Percentiles rank a stretch among this genome's conserved stretches.
These are phyloP conservation scores for Triops cancriformis DNA, from an alignment of 1,140 invertebrate genomes.

Conservation along the genomic window DNA sequence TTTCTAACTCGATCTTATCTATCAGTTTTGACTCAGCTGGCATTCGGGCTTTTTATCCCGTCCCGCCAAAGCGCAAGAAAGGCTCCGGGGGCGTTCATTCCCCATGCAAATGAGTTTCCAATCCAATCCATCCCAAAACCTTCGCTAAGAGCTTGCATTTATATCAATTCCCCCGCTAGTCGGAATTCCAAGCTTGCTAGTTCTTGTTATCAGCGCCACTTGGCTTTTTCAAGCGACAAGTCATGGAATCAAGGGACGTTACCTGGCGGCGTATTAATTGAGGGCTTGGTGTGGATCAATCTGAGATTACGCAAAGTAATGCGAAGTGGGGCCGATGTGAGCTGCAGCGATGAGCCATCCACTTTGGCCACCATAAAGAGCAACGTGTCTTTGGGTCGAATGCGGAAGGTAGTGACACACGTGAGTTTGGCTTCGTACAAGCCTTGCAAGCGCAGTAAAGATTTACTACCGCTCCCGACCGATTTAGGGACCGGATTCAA, in stretches of 20 bases:
- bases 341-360: conserved; percentile 17
- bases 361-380: conserved; percentile 25
- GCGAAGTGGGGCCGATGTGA: conserved; percentile 26
- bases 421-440: conserved; percentile 23
- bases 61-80: background rate
- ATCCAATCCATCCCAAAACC: conserved; percentile 3
- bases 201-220: background rate
- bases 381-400: conserved; percentile 22
- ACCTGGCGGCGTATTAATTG: background rate
- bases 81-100: background rate
- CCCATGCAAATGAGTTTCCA: background rate
- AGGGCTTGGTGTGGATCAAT: conserved; percentile 22
- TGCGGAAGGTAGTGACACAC: conserved; percentile 25
- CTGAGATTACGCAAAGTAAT: conserved; percentile 26
- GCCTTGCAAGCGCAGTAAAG: conserved; percentile 11
- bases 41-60: background rate
- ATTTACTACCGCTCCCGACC: background rate
- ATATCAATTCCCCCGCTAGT: background rate
- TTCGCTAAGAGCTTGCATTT: background rate
- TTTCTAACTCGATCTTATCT: background rate
- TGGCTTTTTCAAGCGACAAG: background rate
- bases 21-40: background rate
- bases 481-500: background rate
- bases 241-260: background rate
- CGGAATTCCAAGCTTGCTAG: background rate